Base-by-base conservation (phyloP, 2,797 vertebrate genomes). In the Rhodeus uyekii region DNA sequence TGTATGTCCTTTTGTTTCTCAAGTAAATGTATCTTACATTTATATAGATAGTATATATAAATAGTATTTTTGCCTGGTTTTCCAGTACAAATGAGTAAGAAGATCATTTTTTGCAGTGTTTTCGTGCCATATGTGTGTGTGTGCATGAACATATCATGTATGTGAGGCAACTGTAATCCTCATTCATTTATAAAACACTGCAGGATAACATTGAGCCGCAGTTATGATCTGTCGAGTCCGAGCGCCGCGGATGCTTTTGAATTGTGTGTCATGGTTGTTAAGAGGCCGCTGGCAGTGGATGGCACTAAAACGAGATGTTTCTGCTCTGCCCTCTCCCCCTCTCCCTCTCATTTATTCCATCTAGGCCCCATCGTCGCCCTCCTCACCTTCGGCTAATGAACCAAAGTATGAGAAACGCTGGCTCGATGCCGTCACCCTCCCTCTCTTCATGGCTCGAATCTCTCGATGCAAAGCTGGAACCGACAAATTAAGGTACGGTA, bases 371-470 rank as follows among this genome's bases (percentile, higher is more conserved):
- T 94, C 94, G 67, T 94, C 92, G 3, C 97, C 96, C 87, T 95
- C 96, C 76, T 96, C 95, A 84, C 96, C 96, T 87, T 92, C 92
- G 90, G 94, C 95, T 93, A 95, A 96, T 89, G 95, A 96, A 94
- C 96, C 96, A 93, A 97, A 96, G 93, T 99, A 97, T 0, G 96
- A 98, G 94, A 99, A 98, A 90, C 95, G 93, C 88, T 98, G 97
- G 97, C 91, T 97, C 84, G 97, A 98, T 76, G 89, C 94, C 19
- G 90, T 96, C 88, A 95, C 93, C 29, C 89, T 98, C 89, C 96
- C 97, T 89, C 86, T 98, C 92, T 92, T 93, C 83, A 95, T 97
- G 96, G 96, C 96, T 91, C 96, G 96, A 87, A 95, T 98, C 92
- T 97, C 96, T n/a, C 95, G 96, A 91, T 96, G 95, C 93, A 96